phyloP scores from a whole-genome alignment of 2,113 vertebrate genomes.

The Mastomys natalensis region DNA sequence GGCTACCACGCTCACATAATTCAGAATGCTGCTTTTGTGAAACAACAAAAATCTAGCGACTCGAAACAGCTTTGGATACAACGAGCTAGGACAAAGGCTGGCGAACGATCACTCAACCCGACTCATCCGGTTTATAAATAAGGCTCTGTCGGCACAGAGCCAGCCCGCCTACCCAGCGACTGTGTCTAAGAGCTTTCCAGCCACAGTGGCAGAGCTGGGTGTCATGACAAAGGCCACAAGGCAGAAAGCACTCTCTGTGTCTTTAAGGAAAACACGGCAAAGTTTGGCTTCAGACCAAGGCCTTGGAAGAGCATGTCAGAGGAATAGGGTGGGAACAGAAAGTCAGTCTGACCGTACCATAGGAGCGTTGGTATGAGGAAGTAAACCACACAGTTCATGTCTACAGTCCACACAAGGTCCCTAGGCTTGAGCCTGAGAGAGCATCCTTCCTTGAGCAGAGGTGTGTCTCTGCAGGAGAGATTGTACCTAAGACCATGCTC shows the following conservation, averaged over 20 bases:
- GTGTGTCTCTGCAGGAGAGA: neutral
- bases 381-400: neutral
- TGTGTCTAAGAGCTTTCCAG: neutral
- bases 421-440: neutral
- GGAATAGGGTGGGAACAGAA: neutral
- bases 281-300: neutral
- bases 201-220: too few species aligned
- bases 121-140: neutral
- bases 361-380: neutral
- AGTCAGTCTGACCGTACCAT: neutral
- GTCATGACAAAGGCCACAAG: neutral
- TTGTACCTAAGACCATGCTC: rapidly evolving
- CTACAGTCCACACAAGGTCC: neutral
- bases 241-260: neutral
- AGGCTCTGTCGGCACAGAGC: neutral
- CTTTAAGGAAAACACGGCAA: neutral
- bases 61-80: neutral
- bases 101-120: too few species aligned
- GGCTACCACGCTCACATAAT: neutral
- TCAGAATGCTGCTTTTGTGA: neutral
- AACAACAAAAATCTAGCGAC: neutral
- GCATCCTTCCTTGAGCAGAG: neutral
- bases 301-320: neutral
- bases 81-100: neutral
- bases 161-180: neutral